A percentile compares a stretch with the other conserved stretches of the same genome.
phyloP scores from a whole-genome alignment of 2,113 vertebrate species.

The Acinonyx jubatus region DNA sequence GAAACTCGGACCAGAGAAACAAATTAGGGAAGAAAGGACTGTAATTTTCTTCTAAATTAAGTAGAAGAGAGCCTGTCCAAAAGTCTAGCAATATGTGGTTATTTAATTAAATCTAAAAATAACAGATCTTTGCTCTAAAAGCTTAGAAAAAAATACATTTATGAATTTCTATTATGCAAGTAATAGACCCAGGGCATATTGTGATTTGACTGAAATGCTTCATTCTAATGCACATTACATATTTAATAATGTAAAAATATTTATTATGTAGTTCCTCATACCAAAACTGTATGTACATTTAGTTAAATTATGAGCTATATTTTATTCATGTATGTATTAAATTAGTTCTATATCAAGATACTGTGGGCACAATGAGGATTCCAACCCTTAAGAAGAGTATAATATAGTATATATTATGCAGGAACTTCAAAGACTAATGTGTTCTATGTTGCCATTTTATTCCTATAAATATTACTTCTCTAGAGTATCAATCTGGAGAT shows the following conservation, averaged over 20 bases:
- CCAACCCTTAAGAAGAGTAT: not conserved
- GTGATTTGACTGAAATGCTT: not conserved
- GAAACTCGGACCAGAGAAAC: constrained; percentile 39
- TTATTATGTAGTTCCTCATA: not conserved
- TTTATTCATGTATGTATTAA: not conserved
- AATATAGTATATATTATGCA: not conserved
- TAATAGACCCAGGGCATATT: not conserved
- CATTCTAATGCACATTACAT: not conserved
- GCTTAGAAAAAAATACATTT: constrained; percentile 17
- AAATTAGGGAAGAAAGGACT: constrained; percentile 56
- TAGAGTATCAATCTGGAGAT: not conserved
- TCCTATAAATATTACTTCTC: not conserved
- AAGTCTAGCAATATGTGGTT: constrained; percentile 37
- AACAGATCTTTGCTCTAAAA: constrained; percentile 37
- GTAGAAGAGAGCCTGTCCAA: constrained; percentile 2
- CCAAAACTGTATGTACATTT: not conserved
- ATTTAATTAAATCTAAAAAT: constrained; percentile 65
- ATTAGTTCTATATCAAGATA: not conserved
- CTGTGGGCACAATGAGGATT: not conserved
- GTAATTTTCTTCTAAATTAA: constrained; percentile 62
- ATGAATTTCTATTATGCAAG: constrained; percentile 11
- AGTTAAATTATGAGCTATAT: not conserved
- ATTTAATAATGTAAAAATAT: constrained; percentile 8
- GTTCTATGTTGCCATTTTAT: not conserved
- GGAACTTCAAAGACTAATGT: not conserved